Evolutionary conservation across 1,140 invertebrate species (phyloP), one percentile per base, ranked within the genome.

Genomic region (Ephestia elutella): DNA sequence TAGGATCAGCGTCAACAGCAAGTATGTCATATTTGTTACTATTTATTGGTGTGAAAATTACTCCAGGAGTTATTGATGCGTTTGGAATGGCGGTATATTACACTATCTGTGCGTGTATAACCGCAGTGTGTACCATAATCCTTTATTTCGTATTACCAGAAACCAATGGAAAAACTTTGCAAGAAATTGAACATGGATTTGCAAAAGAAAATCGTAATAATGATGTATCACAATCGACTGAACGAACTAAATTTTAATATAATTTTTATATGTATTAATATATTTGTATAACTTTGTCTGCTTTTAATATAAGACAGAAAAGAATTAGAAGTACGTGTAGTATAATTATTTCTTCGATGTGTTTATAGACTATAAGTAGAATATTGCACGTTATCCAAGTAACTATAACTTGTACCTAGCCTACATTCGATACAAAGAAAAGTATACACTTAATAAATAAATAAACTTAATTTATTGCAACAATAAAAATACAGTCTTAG

Each of bases 101-200:
- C 35, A 59, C 58, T 15, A 32, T 50, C n/a, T 73, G 56, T 63
- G 73, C 66, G 8, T 35, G 56, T 25, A 28, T 71, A 4, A 67
- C 67, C 8, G 57, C 89, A 20, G 17, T 89, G 30, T 89, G 90
- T 50, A 65, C 88, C 28, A 59, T 91, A 15, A 76, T 92, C 56
- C 66, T 91, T 17, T 87, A 73, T 28, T 86, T 91, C 62, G 73
- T 91, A 11, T 73, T 93, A 18, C 92, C 92, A 5, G 92, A 93
- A 76, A 93, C 92, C 0, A 91, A 91, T 70, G 91, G 91, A 0
- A 87, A 86, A 57, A 89, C 71, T 11, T 77, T 92, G 56, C 91
- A 92, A 57, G 91, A 92, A 69, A 91, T 92, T 48, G 76, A 80
- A 62, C 61, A 72, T 65, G 59, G 61, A 59, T 73, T 35, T 2